Evolutionary conservation across 1,140 invertebrate species (phyloP).

Genomic region (Arctopsyche grandis): DNA sequence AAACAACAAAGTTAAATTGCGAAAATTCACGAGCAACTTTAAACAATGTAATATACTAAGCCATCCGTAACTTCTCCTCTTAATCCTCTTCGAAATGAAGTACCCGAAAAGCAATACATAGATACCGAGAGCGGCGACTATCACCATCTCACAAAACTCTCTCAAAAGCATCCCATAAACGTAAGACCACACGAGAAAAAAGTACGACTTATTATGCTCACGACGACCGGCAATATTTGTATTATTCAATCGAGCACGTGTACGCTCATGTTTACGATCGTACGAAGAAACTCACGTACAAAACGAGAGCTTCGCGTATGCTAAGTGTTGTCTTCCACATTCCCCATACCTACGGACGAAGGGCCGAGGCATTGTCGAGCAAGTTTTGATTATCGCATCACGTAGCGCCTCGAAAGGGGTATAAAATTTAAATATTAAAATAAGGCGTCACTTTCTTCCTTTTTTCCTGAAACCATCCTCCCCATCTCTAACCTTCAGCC

Average conservation of each 20-base stretch:
- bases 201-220: neutral
- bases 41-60: too few species aligned
- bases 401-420: constrained; percentile 6
- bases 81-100: too few species aligned
- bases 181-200: neutral
- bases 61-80: too few species aligned
- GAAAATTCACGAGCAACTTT: too few species aligned
- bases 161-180: too few species aligned
- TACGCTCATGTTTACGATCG: neutral
- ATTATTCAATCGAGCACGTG: neutral
- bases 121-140: too few species aligned
- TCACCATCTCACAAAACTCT: too few species aligned
- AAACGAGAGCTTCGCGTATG: too few species aligned
- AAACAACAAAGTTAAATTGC: too few species aligned
- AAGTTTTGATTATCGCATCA: constrained; percentile 26
- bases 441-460: neutral
- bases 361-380: neutral
- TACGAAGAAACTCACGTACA: neutral
- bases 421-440: constrained; percentile 27
- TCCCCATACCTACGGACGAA: neutral
- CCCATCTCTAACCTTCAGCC: too few species aligned
- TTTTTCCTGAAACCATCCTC: neutral
- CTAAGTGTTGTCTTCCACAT: too few species aligned
- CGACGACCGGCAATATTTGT: neutral
- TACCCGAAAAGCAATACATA: too few species aligned